Conservation (phyloP, 2,113 vertebrate species). For the Camelus bactrianus region DNA sequence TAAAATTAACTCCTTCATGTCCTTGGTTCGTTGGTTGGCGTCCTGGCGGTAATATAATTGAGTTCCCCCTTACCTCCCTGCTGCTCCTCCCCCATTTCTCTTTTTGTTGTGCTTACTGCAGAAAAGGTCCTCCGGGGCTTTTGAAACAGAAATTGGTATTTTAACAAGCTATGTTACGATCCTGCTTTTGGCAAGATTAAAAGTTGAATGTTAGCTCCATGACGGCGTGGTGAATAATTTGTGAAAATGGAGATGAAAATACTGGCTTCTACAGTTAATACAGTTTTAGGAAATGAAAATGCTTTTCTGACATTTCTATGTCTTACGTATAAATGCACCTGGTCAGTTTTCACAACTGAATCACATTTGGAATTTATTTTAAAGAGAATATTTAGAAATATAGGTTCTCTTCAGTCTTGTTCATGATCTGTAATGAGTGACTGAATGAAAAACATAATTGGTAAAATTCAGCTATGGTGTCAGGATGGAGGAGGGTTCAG, state of each 20-base stretch:
- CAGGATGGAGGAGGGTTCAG: neutral
- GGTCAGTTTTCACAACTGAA: neutral
- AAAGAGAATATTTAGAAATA: conserved; percentile 38
- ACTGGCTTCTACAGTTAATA: neutral
- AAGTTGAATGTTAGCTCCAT: neutral
- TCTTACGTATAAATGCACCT: neutral
- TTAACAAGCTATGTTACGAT: neutral
- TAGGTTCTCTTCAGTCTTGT: neutral
- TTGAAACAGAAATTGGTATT: conserved; percentile 12
- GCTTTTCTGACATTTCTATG: neutral
- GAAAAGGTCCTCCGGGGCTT: neutral
- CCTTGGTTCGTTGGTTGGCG: neutral
- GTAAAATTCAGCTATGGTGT: neutral
- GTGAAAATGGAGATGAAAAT: neutral
- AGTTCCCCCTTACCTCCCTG: too few species aligned
- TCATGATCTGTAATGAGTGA: neutral
- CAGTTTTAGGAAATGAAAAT: neutral
- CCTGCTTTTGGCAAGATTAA: conserved; percentile 3
- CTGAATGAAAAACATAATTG: neutral
- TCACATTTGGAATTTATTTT: neutral
- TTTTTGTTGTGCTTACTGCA: neutral
- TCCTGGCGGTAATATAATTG: neutral
- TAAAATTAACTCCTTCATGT: conserved; percentile 78
- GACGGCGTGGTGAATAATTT: neutral
- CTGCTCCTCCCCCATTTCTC: neutral